A percentile compares a stretch with the other conserved stretches of the same genome.
These are phyloP conservation scores for Homalodisca vitripennis DNA, from an alignment of 1,140 invertebrate genomes.

Conservation along the genomic window DNA sequence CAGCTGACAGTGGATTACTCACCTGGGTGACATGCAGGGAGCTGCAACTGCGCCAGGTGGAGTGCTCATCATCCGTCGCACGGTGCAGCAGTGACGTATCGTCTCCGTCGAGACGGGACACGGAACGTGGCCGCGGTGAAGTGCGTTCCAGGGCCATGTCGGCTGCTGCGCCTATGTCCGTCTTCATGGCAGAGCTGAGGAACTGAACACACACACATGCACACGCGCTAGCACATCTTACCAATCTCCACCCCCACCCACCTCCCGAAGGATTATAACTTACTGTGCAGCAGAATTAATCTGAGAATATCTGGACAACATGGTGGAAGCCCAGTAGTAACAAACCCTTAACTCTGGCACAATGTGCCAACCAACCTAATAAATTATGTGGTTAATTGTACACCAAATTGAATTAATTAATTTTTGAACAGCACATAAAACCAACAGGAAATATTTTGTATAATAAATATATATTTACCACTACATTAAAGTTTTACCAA, in stretches of 20 bases:
- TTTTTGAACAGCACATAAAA: no score
- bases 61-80: slow-evolving; percentile 13
- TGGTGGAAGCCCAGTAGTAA: no score
- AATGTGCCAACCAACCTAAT: no score
- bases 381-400: no score
- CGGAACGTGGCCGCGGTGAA: slow-evolving; percentile 48
- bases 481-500: no score
- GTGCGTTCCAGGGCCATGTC: slow-evolving; percentile 52
- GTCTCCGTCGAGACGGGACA: slow-evolving; percentile 18
- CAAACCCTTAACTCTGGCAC: no score
- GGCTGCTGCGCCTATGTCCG: slow-evolving; percentile 70
- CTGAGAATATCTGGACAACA: no score
- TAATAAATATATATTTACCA: no score
- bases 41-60: slow-evolving; percentile 42
- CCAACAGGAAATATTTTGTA: no score
- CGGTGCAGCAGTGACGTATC: background rate
- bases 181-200: slow-evolving; percentile 77
- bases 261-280: no score
- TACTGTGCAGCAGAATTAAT: no score
- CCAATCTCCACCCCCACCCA: slow-evolving; percentile 1
- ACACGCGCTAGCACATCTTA: slow-evolving; percentile 7
- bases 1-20: background rate
- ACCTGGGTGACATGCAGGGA: slow-evolving; percentile 48
- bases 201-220: slow-evolving; percentile 46
- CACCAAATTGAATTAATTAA: no score